Conservation (phyloP, 2,113 vertebrate species). For the Sander vitreus region DNA sequence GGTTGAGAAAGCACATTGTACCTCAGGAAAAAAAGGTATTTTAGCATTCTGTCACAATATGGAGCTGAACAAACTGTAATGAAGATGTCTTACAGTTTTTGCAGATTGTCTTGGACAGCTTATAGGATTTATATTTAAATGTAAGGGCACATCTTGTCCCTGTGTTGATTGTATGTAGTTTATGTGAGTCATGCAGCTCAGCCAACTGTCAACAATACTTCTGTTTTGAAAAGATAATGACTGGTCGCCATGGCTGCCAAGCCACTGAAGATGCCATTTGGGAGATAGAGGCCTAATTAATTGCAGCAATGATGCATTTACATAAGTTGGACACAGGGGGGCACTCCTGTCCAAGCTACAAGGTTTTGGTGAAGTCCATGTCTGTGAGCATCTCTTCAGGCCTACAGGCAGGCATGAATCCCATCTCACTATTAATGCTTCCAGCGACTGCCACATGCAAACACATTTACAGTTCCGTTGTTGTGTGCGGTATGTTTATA, state of each 20-base stretch:
- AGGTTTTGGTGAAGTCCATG: constrained; percentile 9
- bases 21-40: not conserved
- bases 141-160: not conserved
- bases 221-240: constrained; percentile 72
- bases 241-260: constrained; percentile 65
- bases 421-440: constrained; percentile 26
- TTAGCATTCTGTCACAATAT: not conserved
- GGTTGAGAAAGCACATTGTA: not conserved
- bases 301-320: constrained; percentile 41
- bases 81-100: not conserved
- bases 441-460: constrained; percentile 23
- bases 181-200: constrained; percentile 27
- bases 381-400: constrained; percentile 7
- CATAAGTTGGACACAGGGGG: constrained; percentile 61
- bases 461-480: constrained; percentile 39
- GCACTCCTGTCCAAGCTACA: constrained; percentile 52
- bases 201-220: constrained; percentile 48
- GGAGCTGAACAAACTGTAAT: not conserved
- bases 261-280: constrained; percentile 51
- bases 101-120: not conserved
- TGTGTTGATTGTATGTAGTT: constrained; percentile 8
- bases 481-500: constrained; percentile 52
- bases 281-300: constrained; percentile 46
- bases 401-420: constrained; percentile 9
- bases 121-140: not conserved